These are phyloP conservation scores for Dicycla oo DNA, from an alignment of 2,888 invertebrate genomes.

Conservation along the genomic window DNA sequence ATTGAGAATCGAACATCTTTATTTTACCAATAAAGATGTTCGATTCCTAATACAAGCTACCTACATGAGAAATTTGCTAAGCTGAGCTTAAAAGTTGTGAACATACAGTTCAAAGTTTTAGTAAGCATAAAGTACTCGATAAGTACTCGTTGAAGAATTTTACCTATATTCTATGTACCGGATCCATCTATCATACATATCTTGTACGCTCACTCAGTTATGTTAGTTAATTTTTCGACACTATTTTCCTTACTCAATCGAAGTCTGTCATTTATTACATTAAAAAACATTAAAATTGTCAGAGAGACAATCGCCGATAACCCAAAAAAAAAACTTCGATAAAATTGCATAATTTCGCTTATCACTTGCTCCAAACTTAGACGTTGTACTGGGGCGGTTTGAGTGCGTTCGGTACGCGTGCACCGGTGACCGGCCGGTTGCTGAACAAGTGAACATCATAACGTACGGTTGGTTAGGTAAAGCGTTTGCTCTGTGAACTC, in stretches of 20 bases:
- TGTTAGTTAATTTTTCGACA: neutral
- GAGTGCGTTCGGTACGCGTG: conserved; percentile 65
- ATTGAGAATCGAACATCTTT: no score
- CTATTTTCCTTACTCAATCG: neutral
- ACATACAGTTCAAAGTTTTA: no score
- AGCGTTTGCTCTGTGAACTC: conserved; percentile 26
- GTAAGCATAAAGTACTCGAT: no score
- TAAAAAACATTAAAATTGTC: neutral
- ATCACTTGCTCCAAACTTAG: conserved; percentile 52
- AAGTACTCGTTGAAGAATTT: no score
- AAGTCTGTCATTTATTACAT: neutral
- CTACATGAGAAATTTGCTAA: no score
- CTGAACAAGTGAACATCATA: no score
- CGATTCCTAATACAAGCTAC: no score
- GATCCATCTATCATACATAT: no score
- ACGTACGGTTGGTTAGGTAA: conserved; percentile 4
- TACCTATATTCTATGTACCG: no score
- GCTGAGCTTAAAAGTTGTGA: no score
- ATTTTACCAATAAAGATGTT: no score
- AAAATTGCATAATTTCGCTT: conserved; percentile 28
- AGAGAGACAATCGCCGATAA: conserved; percentile 18
- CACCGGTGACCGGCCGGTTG: conserved; percentile 50
- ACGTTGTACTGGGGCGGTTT: conserved; percentile 31
- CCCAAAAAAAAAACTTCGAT: conserved; percentile 8
- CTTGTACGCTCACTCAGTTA: neutral